Base-by-base conservation (phyloP, 2,888 invertebrate genomes). In the Drosophila stalkeri region DNA sequence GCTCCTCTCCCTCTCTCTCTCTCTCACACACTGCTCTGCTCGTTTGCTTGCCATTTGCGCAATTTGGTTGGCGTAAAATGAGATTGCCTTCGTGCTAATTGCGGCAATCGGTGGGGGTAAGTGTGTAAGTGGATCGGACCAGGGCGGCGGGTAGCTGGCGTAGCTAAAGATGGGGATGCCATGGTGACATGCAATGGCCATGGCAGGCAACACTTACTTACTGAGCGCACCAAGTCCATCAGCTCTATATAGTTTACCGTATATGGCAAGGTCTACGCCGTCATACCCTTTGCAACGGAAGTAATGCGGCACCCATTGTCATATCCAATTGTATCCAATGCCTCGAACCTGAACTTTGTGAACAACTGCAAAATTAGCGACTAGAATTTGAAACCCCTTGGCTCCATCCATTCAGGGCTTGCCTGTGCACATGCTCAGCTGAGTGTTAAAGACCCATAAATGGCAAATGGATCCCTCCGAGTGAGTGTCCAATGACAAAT, bases 21-120 rank as follows among this genome's bases (percentile, higher is more conserved):
- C 27, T 27, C 27, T 27, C 27, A 0, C 27, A 6, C 23, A 23
- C 27, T 57, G 64, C 64, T 73, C 75, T 73, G 68, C 57, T 74
- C 77, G 81, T 73, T 78, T 75, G 85, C 57, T 70, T 85, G 82
- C 85, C 79, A 89, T 84, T 89, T 87, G 81, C 74, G 74, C 87
- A 75, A 87, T 85, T 84, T 84, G 85, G 85, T 84, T 69, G 87
- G 82, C 85, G 84, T 89, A 87, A 87, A 84, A 84, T 84, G 88
- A 89, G 84, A 89, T 85, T 89, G 90, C 82, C 82, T 85, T 81
- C 90, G 88, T 81, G 90, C 90, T 85, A 85, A 85, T 85, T 85
- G 90, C 76, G 84, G 74, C 75, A 75, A 75, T 74, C 72, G 70
- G 56, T 73, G 65, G 83, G 78, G 82, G 71, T 79, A 63, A 60